These are phyloP conservation scores for Ichneumon xanthorius DNA, from an alignment of 2,888 invertebrate species.

Conservation along the genomic window DNA sequence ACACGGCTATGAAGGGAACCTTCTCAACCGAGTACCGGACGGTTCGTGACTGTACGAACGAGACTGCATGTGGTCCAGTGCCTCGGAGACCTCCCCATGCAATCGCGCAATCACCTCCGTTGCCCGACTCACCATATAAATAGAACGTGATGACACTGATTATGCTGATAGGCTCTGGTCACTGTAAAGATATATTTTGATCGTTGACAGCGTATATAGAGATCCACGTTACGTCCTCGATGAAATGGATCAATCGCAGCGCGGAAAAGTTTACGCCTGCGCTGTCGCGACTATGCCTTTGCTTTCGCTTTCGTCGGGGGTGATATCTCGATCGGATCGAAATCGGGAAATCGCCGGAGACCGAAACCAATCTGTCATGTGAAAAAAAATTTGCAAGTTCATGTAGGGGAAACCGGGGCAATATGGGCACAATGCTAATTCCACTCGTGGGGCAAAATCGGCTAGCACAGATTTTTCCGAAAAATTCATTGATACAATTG, in stretches of 20 bases:
- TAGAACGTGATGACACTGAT: constrained; percentile 77
- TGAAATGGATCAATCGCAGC: constrained; percentile 46
- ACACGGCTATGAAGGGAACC: constrained; percentile 51
- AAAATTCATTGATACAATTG: too few relatives aligned
- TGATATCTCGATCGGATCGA: constrained; percentile 54
- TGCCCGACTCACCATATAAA: constrained; percentile 76
- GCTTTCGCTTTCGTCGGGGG: constrained; percentile 29
- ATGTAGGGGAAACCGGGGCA: neutral
- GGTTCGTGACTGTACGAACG: constrained; percentile 71
- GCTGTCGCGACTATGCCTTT: constrained; percentile 12
- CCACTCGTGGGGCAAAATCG: neutral
- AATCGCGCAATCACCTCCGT: constrained; percentile 76
- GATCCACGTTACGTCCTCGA: constrained; percentile 1
- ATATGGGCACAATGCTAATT: neutral
- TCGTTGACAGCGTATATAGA: constrained; percentile 23
- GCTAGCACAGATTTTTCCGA: neutral
- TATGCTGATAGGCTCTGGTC: constrained; percentile 74
- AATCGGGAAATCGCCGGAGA: constrained; percentile 56
- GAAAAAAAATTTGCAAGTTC: neutral
- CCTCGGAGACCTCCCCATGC: constrained; percentile 71
- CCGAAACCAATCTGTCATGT: constrained; percentile 52
- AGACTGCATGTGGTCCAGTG: constrained; percentile 68
- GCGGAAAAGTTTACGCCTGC: constrained; percentile 17
- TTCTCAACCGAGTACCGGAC: constrained; percentile 71
- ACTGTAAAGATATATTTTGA: constrained; percentile 64